Conservation (phyloP, 2,797 vertebrate genomes). For the Cetoscarus ocellatus region DNA sequence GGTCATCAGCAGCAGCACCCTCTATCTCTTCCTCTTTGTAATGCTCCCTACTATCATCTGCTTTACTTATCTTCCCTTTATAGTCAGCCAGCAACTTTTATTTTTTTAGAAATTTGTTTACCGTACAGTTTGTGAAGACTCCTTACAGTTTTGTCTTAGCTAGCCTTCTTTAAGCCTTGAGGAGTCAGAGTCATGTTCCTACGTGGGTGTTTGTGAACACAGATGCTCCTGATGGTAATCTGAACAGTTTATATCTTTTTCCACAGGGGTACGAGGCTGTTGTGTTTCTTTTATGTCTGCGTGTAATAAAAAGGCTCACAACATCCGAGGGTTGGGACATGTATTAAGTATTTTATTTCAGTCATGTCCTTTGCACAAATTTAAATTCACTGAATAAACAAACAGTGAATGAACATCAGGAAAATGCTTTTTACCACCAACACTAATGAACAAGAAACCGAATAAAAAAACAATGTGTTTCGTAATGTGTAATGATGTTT, state of each 20-base stretch:
- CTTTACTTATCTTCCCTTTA: slow-evolving; percentile 49
- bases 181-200: slow-evolving; percentile 7
- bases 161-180: slow-evolving; percentile 28
- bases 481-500: too few species aligned
- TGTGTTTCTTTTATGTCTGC: not conserved
- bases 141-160: slow-evolving; percentile 23
- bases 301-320: not conserved
- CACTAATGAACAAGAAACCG: too few species aligned
- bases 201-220: slow-evolving; percentile 32
- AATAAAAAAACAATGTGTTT: too few species aligned
- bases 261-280: not conserved
- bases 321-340: too few species aligned
- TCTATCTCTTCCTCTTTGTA: slow-evolving; percentile 50
- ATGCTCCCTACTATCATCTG: slow-evolving; percentile 48
- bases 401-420: too few species aligned
- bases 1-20: slow-evolving; percentile 73
- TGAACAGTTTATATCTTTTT: slow-evolving; percentile 16
- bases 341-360: too few species aligned
- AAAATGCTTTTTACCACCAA: too few species aligned
- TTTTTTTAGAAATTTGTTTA: slow-evolving; percentile 66
- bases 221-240: slow-evolving; percentile 16
- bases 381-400: too few species aligned
- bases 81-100: slow-evolving; percentile 22
- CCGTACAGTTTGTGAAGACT: slow-evolving; percentile 36
- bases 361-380: too few species aligned